Evolutionary conservation across 2,888 invertebrate genomes (phyloP).

Genomic region (Spatulosminthurus flaviceps): DNA sequence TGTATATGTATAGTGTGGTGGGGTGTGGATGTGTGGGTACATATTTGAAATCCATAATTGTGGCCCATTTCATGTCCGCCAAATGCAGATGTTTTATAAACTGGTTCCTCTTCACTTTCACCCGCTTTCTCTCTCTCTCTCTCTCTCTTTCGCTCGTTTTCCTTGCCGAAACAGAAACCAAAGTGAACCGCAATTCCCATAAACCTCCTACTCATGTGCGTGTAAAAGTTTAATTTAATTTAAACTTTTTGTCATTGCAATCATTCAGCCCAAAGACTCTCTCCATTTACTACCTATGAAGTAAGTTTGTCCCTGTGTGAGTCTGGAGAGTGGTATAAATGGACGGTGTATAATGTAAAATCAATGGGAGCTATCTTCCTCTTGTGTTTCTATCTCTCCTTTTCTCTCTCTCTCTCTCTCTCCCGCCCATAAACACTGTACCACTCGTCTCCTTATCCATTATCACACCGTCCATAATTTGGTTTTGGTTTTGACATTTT

Average conservation of each 20-base stretch:
- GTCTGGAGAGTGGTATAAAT: not conserved
- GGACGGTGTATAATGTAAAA: not conserved
- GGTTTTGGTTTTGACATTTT: slow-evolving; percentile 24
- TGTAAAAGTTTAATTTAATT: slow-evolving; percentile 30
- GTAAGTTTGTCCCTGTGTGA: not conserved
- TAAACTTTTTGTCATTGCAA: slow-evolving; percentile 27
- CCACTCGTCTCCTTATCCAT: slow-evolving; percentile 18
- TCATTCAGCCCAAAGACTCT: slow-evolving; percentile 13
- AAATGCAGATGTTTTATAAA: slow-evolving; percentile 19
- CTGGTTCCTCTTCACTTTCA: slow-evolving; percentile 1
- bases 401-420: not conserved
- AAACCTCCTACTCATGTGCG: slow-evolving; percentile 8
- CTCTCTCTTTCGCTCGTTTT: not conserved
- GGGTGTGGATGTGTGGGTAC: too few relatives aligned
- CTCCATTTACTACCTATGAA: not conserved
- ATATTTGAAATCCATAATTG: slow-evolving; percentile 1
- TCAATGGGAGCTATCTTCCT: not conserved
- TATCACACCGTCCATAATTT: slow-evolving; percentile 14
- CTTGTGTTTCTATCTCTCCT: not conserved
- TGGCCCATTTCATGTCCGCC: slow-evolving; percentile 14
- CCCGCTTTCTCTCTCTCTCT: not conserved
- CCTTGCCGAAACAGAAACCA: not conserved
- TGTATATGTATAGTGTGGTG: not conserved
- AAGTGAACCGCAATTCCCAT: slow-evolving; percentile 13
- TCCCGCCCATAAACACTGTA: too few relatives aligned